phyloP scores from a whole-genome alignment of 2,888 invertebrate genomes.

The Limnephilus marmoratus region DNA sequence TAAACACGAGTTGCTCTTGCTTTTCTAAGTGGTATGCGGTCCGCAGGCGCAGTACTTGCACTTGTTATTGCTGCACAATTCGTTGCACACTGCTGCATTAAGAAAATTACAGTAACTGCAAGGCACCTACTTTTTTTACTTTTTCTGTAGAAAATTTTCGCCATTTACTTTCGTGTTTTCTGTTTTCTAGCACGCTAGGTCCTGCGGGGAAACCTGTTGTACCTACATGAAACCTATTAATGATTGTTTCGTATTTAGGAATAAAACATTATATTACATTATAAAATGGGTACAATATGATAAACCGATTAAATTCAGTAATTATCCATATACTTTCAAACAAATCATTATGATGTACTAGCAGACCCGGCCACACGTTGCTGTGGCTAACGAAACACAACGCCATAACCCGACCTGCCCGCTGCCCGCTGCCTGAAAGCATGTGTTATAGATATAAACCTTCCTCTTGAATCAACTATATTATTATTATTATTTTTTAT shows the following conservation, averaged over 20 bases:
- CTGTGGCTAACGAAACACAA: no score
- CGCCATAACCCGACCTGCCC: no score
- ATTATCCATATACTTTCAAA: no score
- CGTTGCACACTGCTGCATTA: not conserved
- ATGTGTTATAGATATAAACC: no score
- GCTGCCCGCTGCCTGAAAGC: no score
- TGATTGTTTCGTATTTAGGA: not conserved
- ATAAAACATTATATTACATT: no score
- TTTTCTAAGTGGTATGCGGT: not conserved
- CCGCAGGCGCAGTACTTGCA: conserved; percentile 2
- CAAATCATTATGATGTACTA: no score
- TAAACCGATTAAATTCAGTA: no score
- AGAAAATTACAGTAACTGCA: conserved; percentile 2
- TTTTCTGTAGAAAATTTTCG: not conserved
- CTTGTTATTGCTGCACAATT: not conserved
- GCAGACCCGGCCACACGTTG: no score
- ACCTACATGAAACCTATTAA: not conserved
- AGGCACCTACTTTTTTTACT: not conserved
- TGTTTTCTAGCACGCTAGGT: not conserved
- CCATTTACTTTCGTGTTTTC: not conserved
- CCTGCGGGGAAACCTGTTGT: not conserved
- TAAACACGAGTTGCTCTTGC: not conserved
- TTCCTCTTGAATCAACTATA: no score
- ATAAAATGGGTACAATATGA: no score
- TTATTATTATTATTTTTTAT: no score